Base-by-base conservation (phyloP, 2,888 invertebrate genomes). In the Xylocampa areola region DNA sequence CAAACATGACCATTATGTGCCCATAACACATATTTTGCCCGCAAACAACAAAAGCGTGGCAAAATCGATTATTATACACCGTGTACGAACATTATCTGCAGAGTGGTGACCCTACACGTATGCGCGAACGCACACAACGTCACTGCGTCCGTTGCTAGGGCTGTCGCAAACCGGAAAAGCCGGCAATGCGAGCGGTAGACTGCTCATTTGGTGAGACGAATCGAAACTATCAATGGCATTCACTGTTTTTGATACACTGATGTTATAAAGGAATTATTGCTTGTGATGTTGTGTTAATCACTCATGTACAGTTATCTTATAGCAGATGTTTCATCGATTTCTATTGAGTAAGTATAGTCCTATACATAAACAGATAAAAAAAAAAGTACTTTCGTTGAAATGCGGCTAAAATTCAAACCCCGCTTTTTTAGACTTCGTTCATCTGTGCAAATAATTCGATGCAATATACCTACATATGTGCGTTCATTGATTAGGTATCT, bases 121-220 rank as follows among this genome's bases (percentile, higher is more conserved):
- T 53, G 55, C 36, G 32, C 51, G 53, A 25, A 36, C 53, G 59
- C 63, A 65, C 32, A 23, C 7, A 6, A n/a, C 4, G 8, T 11
- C 30, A 16, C 27, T 44, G 21, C 30, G 19, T 37, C 5, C 17
- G 11, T 35, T 19, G 41, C 36, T 11, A 66, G 61, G 65, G 58
- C 37, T 71, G 57, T 35, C 70, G 8, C 61, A 59, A 62, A 74
- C 63, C 61, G 77, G 76, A 77, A 80, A 79, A 73, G 53, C 57
- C 55, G 36, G 67, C 43, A 72, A 75, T 70, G 67, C 71, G 61
- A 64, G 68, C 50, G 13, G 23, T n/a, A 29, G 33, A 44, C 39
- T 57, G 61, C 36, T 75, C 59, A 62, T 75, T 74, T 59, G 55
- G 57, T 71, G 64, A 75, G 51, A 60, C 74, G 53, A 71, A 73